phyloP scores from a whole-genome alignment of 2,888 invertebrate species.

The Linyphia triangularis region DNA sequence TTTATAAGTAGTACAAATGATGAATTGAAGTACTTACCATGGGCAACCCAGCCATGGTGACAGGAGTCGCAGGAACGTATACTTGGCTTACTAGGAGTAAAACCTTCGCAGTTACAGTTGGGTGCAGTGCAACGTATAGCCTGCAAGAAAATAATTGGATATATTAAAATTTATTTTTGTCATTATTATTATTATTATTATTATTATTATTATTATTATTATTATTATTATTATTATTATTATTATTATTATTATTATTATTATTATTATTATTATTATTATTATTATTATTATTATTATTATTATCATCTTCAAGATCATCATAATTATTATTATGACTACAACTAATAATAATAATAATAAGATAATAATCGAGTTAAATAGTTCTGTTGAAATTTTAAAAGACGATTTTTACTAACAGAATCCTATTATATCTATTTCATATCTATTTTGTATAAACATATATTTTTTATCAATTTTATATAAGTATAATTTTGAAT shows the following conservation, averaged over 20 bases:
- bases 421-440: too few species aligned
- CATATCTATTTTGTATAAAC: neutral
- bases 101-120: constrained; percentile 86
- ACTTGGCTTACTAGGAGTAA: constrained; percentile 85
- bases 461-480: neutral
- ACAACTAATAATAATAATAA: too few species aligned
- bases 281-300: too few species aligned
- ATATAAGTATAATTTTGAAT: neutral
- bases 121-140: constrained; percentile 85
- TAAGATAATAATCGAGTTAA: neutral
- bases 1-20: neutral
- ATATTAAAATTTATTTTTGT: too few species aligned
- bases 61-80: constrained; percentile 86
- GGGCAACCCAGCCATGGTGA: constrained; percentile 87
- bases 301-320: too few species aligned
- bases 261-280: too few species aligned
- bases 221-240: too few species aligned
- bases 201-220: too few species aligned
- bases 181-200: too few species aligned
- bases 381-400: too few species aligned
- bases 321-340: too few species aligned
- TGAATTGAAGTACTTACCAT: constrained; percentile 83
- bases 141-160: constrained; percentile 82
- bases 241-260: too few species aligned
- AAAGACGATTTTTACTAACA: neutral